Evolutionary conservation across 1,140 invertebrate genomes (phyloP).

Genomic region (Telenomus remus): DNA sequence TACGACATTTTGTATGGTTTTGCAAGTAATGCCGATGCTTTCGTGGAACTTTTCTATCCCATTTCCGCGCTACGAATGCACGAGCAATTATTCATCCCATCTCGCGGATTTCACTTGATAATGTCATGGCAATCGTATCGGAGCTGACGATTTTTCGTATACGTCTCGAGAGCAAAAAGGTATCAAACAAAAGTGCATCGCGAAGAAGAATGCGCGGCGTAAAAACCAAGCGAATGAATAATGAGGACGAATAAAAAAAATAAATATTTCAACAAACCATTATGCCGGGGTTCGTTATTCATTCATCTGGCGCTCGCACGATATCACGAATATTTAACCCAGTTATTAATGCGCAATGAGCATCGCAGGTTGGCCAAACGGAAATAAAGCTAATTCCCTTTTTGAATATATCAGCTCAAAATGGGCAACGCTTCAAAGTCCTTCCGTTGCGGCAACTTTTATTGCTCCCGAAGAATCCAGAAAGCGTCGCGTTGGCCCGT

Average conservation of each 20-base stretch:
- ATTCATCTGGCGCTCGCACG: slow-evolving; percentile 3
- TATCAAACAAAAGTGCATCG: not conserved
- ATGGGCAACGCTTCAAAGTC: slow-evolving; percentile 13
- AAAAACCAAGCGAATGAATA: slow-evolving; percentile 1
- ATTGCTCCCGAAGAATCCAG: slow-evolving; percentile 11
- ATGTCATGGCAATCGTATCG: not conserved
- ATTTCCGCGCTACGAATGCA: slow-evolving; percentile 5
- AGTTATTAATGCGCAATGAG: slow-evolving; percentile 19
- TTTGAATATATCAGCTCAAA: slow-evolving; percentile 29
- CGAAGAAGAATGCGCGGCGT: not conserved
- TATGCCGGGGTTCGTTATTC: not conserved
- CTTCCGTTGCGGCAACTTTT: slow-evolving; percentile 22
- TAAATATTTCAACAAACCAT: slow-evolving; percentile 1
- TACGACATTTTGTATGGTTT: slow-evolving; percentile 20
- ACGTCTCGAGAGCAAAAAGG: not conserved
- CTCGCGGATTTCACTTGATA: not conserved
- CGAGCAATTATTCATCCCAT: slow-evolving; percentile 15
- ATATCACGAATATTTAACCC: slow-evolving; percentile 8
- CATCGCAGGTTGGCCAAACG: slow-evolving; percentile 2
- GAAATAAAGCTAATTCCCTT: slow-evolving; percentile 42
- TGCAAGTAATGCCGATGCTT: slow-evolving; percentile 10
- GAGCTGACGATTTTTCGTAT: not conserved
- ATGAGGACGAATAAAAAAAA: slow-evolving; percentile 1
- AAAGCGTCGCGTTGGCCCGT: slow-evolving; percentile 1
- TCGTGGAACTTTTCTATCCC: slow-evolving; percentile 16